A percentile compares a stretch with the other conserved stretches of the same genome.
Conservation (phyloP, 2,113 vertebrate species). For the Lepus americanus region DNA sequence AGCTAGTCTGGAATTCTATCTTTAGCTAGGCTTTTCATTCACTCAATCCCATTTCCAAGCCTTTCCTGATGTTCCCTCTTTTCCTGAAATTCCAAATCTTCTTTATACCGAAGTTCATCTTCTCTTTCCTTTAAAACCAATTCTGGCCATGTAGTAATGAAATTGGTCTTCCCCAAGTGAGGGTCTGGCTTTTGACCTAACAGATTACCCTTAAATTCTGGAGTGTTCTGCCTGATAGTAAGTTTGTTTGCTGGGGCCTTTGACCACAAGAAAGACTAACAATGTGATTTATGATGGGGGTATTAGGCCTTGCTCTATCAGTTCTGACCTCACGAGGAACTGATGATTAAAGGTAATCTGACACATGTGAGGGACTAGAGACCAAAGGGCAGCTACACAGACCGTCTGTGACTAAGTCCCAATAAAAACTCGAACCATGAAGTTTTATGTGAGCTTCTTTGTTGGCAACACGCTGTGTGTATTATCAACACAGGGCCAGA, state of each 20-base stretch:
- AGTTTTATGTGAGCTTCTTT: background rate
- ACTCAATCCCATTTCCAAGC: background rate
- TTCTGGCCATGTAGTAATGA: background rate
- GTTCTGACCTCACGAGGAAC: background rate
- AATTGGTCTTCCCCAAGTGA: background rate
- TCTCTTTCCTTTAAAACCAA: background rate
- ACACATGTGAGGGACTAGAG: background rate
- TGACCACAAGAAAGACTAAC: background rate
- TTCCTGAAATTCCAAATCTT: background rate
- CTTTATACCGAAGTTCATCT: background rate
- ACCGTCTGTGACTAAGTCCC: background rate
- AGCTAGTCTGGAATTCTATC: background rate
- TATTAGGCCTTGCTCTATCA: background rate
- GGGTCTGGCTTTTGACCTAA: background rate
- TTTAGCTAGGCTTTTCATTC: background rate
- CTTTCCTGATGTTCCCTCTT: background rate
- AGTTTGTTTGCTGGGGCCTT: background rate
- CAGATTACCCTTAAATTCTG: background rate
- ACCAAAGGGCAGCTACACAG: background rate
- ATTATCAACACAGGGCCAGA: background rate
- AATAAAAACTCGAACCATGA: background rate
- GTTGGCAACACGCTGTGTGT: background rate
- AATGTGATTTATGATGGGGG: background rate
- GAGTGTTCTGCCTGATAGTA: background rate
- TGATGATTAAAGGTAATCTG: background rate